phyloP scores from a whole-genome alignment of 2,888 invertebrate species.

The Hemithea aestivaria region DNA sequence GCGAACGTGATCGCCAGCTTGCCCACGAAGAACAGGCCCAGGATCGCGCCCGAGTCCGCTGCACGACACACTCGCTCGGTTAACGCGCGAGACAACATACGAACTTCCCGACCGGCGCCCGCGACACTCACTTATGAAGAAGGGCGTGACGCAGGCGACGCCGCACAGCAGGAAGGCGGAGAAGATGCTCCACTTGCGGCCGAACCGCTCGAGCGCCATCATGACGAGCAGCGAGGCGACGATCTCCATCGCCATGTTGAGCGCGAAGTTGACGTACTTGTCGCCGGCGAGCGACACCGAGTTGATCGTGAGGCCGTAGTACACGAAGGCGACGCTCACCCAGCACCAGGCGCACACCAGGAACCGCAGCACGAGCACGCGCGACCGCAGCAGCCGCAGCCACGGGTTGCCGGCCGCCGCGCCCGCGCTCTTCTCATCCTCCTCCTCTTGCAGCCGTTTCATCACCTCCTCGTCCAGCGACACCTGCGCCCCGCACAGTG shows the following conservation, averaged over 20 bases:
- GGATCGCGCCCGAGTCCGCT: slow-evolving; percentile 46
- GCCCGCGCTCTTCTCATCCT: slow-evolving; percentile 17
- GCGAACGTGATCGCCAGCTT: slow-evolving; percentile 83
- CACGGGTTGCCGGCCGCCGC: slow-evolving; percentile 36
- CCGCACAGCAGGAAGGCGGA: slow-evolving; percentile 59
- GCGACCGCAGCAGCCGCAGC: slow-evolving; percentile 46
- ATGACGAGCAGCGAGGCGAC: slow-evolving; percentile 66
- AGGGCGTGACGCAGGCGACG: slow-evolving; percentile 54
- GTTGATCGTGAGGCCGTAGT: slow-evolving; percentile 88
- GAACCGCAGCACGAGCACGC: slow-evolving; percentile 50
- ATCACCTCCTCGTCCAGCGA: slow-evolving; percentile 49
- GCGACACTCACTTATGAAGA: slow-evolving; percentile 48
- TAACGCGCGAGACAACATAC: too few species aligned
- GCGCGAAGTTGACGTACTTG: slow-evolving; percentile 85
- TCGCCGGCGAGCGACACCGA: slow-evolving; percentile 85
- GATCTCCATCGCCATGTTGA: slow-evolving; percentile 70
- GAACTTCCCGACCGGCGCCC: neutral
- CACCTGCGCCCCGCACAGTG: slow-evolving; percentile 33
- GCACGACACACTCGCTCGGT: slow-evolving; percentile 3
- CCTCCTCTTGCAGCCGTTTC: slow-evolving; percentile 34
- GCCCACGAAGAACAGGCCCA: slow-evolving; percentile 79
- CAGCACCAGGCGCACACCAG: slow-evolving; percentile 78
- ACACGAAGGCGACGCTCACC: slow-evolving; percentile 86
- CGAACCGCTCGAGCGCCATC: slow-evolving; percentile 67
- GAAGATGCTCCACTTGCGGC: slow-evolving; percentile 58